phyloP scores from a whole-genome alignment of 2,797 vertebrate species.

The Corythornis leucogaster region DNA sequence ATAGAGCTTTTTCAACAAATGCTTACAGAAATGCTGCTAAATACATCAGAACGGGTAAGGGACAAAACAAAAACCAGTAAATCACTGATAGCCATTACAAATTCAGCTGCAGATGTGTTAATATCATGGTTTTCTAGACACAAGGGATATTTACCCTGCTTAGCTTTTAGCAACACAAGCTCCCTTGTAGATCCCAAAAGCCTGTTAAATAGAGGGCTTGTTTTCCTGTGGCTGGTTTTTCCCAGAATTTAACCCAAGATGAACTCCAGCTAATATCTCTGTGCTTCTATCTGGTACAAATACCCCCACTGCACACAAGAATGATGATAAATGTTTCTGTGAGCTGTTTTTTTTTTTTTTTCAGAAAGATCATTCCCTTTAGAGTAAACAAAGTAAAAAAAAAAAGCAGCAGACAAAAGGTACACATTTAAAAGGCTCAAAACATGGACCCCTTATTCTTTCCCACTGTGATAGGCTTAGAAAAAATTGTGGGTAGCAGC shows the following conservation, averaged over 20 bases:
- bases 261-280: not conserved
- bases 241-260: slow-evolving; percentile 13
- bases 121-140: not conserved
- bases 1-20: not conserved
- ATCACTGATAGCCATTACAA: not conserved
- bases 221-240: not conserved
- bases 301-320: not conserved
- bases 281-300: not conserved
- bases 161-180: not conserved
- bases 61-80: not conserved
- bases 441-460: not conserved
- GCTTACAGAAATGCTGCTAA: not conserved
- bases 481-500: not conserved
- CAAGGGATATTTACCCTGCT: not conserved
- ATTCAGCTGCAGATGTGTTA: not conserved
- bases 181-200: slow-evolving; percentile 7
- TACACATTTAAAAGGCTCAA: not conserved
- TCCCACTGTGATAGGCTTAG: not conserved
- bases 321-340: not conserved
- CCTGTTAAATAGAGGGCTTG: not conserved
- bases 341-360: not conserved
- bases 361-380: not conserved
- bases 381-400: not conserved
- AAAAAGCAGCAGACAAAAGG: not conserved
- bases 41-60: not conserved